phyloP scores from a whole-genome alignment of 2,888 invertebrate genomes.

The Malacosoma neustria region DNA sequence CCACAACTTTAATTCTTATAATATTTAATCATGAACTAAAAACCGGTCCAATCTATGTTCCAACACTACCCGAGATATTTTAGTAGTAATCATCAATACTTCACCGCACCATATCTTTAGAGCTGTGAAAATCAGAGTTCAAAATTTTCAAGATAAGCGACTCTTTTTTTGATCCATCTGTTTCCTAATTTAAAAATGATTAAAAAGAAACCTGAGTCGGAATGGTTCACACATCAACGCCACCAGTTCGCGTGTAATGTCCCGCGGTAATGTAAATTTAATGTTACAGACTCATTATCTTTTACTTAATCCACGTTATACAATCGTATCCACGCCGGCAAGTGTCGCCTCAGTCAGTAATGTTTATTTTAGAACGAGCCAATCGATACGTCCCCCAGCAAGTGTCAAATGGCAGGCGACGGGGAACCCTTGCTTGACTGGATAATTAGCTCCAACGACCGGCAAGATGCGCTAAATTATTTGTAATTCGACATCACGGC shows the following conservation, averaged over 20 bases:
- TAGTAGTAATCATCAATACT: no score
- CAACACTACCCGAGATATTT: no score
- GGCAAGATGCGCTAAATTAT: constrained; percentile 36
- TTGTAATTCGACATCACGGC: constrained; percentile 48
- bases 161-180: no score
- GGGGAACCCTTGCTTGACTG: constrained; percentile 14
- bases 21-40: no score
- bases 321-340: constrained; percentile 9
- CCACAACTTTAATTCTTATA: no score
- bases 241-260: constrained; percentile 31
- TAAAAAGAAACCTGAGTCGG: constrained; percentile 24
- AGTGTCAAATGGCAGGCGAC: constrained; percentile 44
- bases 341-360: constrained; percentile 4
- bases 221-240: constrained; percentile 36
- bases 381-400: constrained; percentile 42
- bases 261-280: constrained; percentile 53
- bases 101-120: no score
- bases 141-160: no score
- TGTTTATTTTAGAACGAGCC: constrained; percentile 17
- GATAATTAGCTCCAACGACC: constrained; percentile 32
- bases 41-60: no score
- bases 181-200: constrained; percentile 13
- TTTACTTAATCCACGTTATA: constrained; percentile 45
- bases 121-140: no score
- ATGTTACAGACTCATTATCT: constrained; percentile 57